phyloP scores from a whole-genome alignment of 2,113 vertebrate species.

The Oceanodroma tethys region DNA sequence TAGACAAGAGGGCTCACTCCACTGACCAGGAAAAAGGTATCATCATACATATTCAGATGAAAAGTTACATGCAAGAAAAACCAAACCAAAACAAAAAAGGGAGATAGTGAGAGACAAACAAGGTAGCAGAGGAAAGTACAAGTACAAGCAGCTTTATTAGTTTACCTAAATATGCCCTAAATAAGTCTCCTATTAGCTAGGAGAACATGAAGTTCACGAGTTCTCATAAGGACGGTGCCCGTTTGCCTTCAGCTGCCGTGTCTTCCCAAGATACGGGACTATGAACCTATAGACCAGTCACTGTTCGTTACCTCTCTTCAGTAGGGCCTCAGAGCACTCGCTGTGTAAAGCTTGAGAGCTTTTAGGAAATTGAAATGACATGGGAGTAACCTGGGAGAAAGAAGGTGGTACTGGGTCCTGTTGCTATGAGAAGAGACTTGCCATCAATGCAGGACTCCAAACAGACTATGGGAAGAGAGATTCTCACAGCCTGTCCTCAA shows the following conservation, averaged over 20 bases:
- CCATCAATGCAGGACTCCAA: neutral
- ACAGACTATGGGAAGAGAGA: neutral
- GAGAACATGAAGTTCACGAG: neutral
- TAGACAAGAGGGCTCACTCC: neutral
- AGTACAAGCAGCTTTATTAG: neutral
- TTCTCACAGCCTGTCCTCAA: neutral
- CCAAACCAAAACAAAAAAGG: neutral
- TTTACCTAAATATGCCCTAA: neutral
- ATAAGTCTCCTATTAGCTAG: neutral
- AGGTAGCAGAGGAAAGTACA: neutral
- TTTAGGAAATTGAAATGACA: neutral
- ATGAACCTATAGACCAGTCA: accelerated
- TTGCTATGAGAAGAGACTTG: neutral
- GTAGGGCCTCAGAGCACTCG: neutral
- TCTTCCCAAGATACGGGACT: neutral
- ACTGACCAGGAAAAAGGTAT: neutral
- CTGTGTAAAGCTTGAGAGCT: neutral
- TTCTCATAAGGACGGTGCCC: neutral
- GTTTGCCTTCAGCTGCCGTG: neutral
- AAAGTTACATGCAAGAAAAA: neutral
- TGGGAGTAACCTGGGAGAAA: neutral
- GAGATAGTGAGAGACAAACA: neutral
- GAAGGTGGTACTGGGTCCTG: neutral
- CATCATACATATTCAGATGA: neutral
- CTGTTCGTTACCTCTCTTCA: neutral